These are phyloP conservation scores for Tetanocera ferruginea DNA, from an alignment of 2,888 invertebrate species.

Conservation along the genomic window DNA sequence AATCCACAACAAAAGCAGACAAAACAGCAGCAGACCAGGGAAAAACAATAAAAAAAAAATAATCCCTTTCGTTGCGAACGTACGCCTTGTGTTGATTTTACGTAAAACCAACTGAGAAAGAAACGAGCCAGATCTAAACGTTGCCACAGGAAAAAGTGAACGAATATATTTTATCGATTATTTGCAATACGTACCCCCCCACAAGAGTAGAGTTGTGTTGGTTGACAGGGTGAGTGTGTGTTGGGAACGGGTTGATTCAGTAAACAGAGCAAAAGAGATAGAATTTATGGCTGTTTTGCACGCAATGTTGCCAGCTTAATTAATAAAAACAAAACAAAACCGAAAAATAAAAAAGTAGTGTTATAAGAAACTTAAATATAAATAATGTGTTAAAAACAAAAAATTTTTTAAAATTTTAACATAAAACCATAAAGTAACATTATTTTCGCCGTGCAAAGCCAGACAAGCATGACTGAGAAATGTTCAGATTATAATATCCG, in stretches of 20 bases:
- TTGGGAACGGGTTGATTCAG: background rate
- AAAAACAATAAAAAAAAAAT: background rate
- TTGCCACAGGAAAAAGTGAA: constrained; percentile 21
- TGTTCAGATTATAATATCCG: too few relatives aligned
- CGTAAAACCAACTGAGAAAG: constrained; percentile 12
- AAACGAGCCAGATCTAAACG: background rate
- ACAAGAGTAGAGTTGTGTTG: background rate
- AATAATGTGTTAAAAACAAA: background rate
- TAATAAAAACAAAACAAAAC: background rate
- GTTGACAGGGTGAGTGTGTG: background rate
- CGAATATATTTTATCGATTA: constrained; percentile 35
- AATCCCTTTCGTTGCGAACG: background rate
- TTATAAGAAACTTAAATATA: background rate
- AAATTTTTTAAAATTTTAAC: background rate
- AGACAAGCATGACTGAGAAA: too few relatives aligned
- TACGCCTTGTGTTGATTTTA: background rate
- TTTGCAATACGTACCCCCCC: constrained; percentile 19
- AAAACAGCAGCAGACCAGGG: background rate
- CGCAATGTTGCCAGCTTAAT: constrained; percentile 16
- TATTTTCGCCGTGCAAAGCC: background rate
- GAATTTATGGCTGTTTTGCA: constrained; percentile 1
- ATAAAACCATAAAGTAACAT: background rate
- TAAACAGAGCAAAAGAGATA: constrained; percentile 4
- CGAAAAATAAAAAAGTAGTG: background rate
- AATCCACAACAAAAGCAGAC: background rate